Base-by-base conservation (phyloP, 92 coral and sea anemone species). In the Muricea muricata region DNA sequence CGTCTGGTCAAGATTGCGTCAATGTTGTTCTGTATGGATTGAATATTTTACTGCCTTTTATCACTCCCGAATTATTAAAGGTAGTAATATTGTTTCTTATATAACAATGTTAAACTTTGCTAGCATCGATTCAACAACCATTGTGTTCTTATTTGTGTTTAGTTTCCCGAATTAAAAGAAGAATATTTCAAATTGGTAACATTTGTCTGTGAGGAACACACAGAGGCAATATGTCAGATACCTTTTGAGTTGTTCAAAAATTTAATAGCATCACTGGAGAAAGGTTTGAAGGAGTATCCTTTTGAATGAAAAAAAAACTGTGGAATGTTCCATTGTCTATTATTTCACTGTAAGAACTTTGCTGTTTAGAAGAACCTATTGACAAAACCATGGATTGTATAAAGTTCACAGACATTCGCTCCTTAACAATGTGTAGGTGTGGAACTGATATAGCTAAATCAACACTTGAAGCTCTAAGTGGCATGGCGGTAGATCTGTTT, bases 241-340 rank as follows among this genome's bases (percentile, higher is more conserved):
- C 99, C 97, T 25, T 94, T 92, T n/a, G 92, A 91, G 8, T 89
- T 96, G 85, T 96, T 96, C 84, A 90, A 92, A 82, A 90, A 90
- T 73, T 84, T 96, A 26, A 93, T 96, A 90, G 92, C 91, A 23
- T 91, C 99, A 7, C 56, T 96, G 34, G 96, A 96, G 88, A 82
- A 92, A 23, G 99, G 99, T 11, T 87, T 96, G 52, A 73, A 85
- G 71, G 94, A 96, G 97, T 96, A 96, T 96, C 99, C 93, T 93
- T 90, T 75, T 48, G 56, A 48, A 48, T 39, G 5, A 39, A 39
- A n/a, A n/a, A n/a, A n/a, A n/a, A n/a, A n/a, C n/a, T n/a, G n/a
- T n/a, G n/a, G n/a, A n/a, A n/a, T n/a, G n/a, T 37, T 37, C 9
- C 42, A 9, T 14, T 67, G 55, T 68, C 32, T 29, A 72, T 33